Base-by-base conservation (phyloP, 2,888 invertebrate genomes). In the Trachelus iudaicus region DNA sequence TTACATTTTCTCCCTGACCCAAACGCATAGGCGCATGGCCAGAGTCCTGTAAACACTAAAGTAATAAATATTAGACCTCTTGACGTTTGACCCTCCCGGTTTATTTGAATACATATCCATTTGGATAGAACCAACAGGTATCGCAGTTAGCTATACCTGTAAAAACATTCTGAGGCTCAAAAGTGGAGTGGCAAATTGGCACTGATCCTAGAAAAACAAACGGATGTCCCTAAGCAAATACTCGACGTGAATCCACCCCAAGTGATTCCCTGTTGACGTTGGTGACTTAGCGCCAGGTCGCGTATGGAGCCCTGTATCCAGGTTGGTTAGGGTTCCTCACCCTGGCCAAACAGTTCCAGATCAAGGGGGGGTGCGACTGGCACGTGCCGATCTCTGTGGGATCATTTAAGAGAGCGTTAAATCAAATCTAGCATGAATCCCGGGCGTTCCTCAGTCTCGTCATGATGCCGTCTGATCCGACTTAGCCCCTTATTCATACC, bases 351-450 rank as follows among this genome's bases (percentile, higher is more conserved):
- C 56, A 56, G 30, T 23, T 69, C 76, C 68, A 76, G 75, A 80
- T 78, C 71, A 81, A 81, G 13, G 12, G 84, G 89, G 89, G 89
- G 87, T 87, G 87, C 85, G 82, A 86, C 80, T 73, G 90, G 85
- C 91, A 90, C 91, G 91, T 91, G 90, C 87, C 90, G 87, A 86
- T 90, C 88, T 88, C 89, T 88, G 88, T 89, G 90, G 87, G 89
- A 88, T 89, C 87, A 85, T 87, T 89, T 87, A 81, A 84, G 84
- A 84, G 85, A 87, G 87, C 85, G 87, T 86, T 84, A 81, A 86
- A 87, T 85, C 85, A 81, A 83, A 83, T 82, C 85, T 85, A 84
- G 78, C 83, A 83, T 85, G 83, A 85, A 87, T 85, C 82, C 79
- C 79, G 83, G 82, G 81, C 79, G 78, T 79, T 81, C 75, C 34